phyloP scores from a whole-genome alignment of 2,797 vertebrate genomes.

The Notolepis coatsorum region DNA sequence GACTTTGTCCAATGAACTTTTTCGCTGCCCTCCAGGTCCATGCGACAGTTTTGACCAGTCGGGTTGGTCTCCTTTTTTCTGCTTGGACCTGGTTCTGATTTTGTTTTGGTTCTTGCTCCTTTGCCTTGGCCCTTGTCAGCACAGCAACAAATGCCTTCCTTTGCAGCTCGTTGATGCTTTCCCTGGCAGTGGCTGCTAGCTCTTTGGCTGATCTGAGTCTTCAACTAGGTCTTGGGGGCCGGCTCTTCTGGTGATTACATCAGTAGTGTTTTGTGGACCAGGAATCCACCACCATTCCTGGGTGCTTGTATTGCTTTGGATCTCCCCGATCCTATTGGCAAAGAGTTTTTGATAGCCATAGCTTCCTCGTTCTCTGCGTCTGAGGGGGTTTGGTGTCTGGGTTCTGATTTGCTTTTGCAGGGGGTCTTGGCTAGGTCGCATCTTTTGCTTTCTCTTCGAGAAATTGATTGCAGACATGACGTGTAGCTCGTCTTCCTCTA shows the following conservation, averaged over 20 bases:
- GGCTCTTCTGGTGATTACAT: constrained; percentile 17
- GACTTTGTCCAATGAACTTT: neutral
- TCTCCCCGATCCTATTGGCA: constrained; percentile 36
- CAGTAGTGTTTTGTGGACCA: constrained; percentile 32
- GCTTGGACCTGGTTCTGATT: neutral
- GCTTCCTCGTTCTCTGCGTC: too few species aligned
- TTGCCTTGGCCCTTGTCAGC: constrained; percentile 1
- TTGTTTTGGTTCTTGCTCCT: neutral
- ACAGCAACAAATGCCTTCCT: constrained; percentile 24
- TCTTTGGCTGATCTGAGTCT: constrained; percentile 20
- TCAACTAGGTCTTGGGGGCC: constrained; percentile 3
- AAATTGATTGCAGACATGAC: too few species aligned
- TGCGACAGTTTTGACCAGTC: constrained; percentile 15
- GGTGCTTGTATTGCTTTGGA: too few species aligned
- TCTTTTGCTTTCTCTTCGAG: too few species aligned
- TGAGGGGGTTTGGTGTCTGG: too few species aligned
- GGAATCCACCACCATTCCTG: too few species aligned
- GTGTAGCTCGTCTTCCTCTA: too few species aligned
- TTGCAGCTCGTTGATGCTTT: constrained; percentile 22
- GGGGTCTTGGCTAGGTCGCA: too few species aligned
- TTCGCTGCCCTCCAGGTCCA: constrained; percentile 27
- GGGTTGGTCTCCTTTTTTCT: neutral
- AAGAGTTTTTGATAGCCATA: constrained; percentile 47
- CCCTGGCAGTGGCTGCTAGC: constrained; percentile 12
- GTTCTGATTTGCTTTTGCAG: too few species aligned